phyloP scores from a whole-genome alignment of 1,140 invertebrate species.

The Anagrus nilaparvatae region DNA sequence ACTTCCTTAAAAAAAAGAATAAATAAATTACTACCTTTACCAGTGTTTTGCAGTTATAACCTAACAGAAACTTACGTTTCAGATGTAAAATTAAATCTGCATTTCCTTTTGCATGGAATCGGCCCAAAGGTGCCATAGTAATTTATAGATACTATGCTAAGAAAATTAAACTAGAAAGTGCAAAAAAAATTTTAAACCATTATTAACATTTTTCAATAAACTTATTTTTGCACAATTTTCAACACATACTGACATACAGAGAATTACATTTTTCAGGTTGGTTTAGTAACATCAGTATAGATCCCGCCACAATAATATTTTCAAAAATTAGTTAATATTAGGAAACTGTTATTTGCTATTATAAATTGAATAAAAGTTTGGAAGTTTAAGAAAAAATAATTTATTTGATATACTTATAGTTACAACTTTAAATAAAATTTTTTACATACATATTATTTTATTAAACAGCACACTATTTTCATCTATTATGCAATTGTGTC shows the following conservation, averaged over 20 bases:
- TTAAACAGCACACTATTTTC: not conserved
- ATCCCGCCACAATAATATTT: too few species aligned
- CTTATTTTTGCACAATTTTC: too few species aligned
- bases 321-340: too few species aligned
- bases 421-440: not conserved
- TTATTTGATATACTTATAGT: not conserved
- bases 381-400: not conserved
- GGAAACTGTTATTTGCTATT: not conserved
- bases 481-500: constrained; percentile 27
- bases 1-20: constrained; percentile 56
- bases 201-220: too few species aligned
- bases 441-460: not conserved
- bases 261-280: too few species aligned
- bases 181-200: not conserved
- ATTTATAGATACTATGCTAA: not conserved
- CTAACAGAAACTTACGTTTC: constrained; percentile 50
- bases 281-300: too few species aligned
- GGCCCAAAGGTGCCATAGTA: constrained; percentile 49
- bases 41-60: not conserved
- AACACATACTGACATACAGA: too few species aligned
- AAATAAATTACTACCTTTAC: constrained; percentile 3
- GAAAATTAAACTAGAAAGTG: not conserved
- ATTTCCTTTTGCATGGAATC: constrained; percentile 77
- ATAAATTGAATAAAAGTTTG: constrained; percentile 1
- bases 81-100: constrained; percentile 75